phyloP scores from a whole-genome alignment of 2,888 invertebrate species.

The Mongoloraphidia duomilia region DNA sequence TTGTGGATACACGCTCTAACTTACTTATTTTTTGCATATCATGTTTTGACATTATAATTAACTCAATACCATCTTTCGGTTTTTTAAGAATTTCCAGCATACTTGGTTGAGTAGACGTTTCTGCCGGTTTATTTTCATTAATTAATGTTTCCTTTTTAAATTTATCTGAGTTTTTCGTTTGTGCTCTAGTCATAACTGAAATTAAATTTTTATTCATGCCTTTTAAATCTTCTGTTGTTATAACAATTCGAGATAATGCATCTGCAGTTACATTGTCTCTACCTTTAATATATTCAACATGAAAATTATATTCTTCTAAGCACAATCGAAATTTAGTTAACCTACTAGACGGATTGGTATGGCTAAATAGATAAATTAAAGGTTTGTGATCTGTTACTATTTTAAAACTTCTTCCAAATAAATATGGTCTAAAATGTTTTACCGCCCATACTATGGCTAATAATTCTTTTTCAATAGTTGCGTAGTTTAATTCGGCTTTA shows the following conservation, averaged over 20 bases:
- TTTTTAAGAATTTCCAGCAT: constrained; percentile 9
- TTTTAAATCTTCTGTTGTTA: constrained; percentile 8
- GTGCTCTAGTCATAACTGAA: constrained; percentile 7
- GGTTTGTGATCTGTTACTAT: not conserved
- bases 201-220: constrained; percentile 3
- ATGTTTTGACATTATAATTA: not conserved
- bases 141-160: no score
- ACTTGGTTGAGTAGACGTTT: constrained; percentile 10
- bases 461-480: not conserved
- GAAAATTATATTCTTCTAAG: constrained; percentile 16
- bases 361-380: not conserved
- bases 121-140: not conserved
- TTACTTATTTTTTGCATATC: not conserved
- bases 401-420: not conserved
- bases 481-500: not conserved
- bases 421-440: not conserved
- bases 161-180: not conserved
- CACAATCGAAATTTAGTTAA: constrained; percentile 17
- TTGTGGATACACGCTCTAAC: no score
- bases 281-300: constrained; percentile 14
- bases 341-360: constrained; percentile 15
- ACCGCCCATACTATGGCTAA: not conserved
- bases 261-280: constrained; percentile 12
- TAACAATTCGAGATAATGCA: constrained; percentile 6
- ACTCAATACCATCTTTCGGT: constrained; percentile 7